Evolutionary conservation across 2,888 invertebrate genomes (phyloP), one percentile per base, ranked within the genome.

Genomic region (Yponomeuta sedellus): DNA sequence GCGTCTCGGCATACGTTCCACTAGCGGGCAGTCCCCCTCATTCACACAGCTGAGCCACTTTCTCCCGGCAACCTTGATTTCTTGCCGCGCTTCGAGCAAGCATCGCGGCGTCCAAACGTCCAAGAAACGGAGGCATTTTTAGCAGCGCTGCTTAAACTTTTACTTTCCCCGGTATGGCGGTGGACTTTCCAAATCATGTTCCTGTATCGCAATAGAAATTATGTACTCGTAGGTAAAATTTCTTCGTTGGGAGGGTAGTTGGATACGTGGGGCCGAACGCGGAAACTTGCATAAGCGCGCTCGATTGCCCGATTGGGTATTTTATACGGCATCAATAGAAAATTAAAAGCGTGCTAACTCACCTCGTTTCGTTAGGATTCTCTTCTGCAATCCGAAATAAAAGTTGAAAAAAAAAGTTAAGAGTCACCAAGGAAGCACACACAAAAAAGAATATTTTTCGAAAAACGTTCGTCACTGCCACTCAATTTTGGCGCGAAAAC

Each of bases 11-110:
- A 22, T 19, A 10, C 20, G 58, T 25, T 20, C 22, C 59, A 25
- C 59, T 20, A 59, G 59, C 59, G 11, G 22, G 59, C 59, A 59
- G 67, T 69, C 71, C 71, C 20, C 63, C 63, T 40, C 63, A 40
- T 40, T 72, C 72, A 69, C 75, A 74, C 77, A 70, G 71, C 82
- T 85, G 78, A 86, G 88, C 80, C 87, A 90, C 89, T 90, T 89
- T 89, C 89, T 87, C 88, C 76, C 73, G 70, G 77, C 87, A 86
- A 85, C 89, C 89, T 89, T 89, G 89, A 89, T 90, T 88, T 88
- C 86, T 86, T 86, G 56, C 25, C n/a, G 20, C 28, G 56, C 44
- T 40, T 59, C 22, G 22, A 25, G 59, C 25, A 20, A 22, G 59
- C 20, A 20, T 78, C 78, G 73, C 69, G 71, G 70, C 74, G 80